Base-by-base conservation (phyloP, 2,797 vertebrate species). In the Neosalanx taihuensis region DNA sequence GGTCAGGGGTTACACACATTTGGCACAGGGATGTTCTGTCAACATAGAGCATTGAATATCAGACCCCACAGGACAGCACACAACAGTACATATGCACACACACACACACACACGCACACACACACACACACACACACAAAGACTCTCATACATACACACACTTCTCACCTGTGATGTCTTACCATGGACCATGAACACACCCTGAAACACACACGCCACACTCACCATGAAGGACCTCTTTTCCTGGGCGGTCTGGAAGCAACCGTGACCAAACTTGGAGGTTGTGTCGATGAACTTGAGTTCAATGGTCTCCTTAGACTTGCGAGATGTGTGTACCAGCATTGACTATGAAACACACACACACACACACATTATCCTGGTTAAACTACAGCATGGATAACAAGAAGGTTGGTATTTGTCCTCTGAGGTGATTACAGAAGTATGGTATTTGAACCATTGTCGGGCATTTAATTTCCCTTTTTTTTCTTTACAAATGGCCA, bases 211-310 rank as follows among this genome's bases (percentile, higher is more conserved):
- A 56, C 72, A 30, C 69, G 53, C 37, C n/a, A 13, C 35, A 79
- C 93, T 92, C 83, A 98, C 96, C 96, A 98, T 96, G 80, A 97
- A 98, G 6, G 90, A 93, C 72, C 92, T 92, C 85, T 97, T 99
- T 87, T 99, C 97, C 83, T 96, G 93, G 3, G 92, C 89, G 0
- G 97, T 97, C 89, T 98, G 96, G 93, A 99, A 98, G 75, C 92
- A 85, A 0, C 97, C 97, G 0, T 96, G 90, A 69, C 97, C 96
- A 0, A 98, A 97, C 85, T 98, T 98, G 78, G 96, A 98, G 2
- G 96, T 97, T 35, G 97, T 98, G 79, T 99, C 96, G 0, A 99
- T 97, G 86, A 97, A 97, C 80, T 98, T 99, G 69, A 99, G 94
- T 69, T 99, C 95, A 0, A 96, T 90, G 46, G 74, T 3, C 84